Evolutionary conservation across 2,113 vertebrate genomes (phyloP).

Genomic region (Furnarius figulus): DNA sequence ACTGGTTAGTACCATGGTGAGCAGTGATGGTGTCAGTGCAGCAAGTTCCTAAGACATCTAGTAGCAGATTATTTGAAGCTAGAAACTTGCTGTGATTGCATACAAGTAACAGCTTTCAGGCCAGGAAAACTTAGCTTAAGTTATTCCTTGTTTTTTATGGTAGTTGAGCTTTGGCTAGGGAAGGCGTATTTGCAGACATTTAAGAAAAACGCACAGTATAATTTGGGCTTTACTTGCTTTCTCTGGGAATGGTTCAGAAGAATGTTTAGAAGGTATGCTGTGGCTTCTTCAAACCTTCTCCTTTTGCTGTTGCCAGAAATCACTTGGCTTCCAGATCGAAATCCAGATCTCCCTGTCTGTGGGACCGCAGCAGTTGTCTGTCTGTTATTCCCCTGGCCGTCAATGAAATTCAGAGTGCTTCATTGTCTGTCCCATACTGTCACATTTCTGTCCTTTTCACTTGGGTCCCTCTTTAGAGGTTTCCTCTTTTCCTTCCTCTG

Average conservation of each 20-base stretch:
- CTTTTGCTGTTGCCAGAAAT: neutral
- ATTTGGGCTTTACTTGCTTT: neutral
- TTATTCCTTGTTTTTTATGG: neutral
- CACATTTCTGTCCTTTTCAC: neutral
- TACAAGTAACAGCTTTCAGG: neutral
- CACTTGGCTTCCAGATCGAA: neutral
- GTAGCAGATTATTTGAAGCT: neutral
- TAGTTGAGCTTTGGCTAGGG: neutral
- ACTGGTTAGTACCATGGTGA: neutral
- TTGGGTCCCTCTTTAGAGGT: neutral
- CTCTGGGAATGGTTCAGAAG: neutral
- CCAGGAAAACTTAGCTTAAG: neutral
- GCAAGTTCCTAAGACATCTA: neutral
- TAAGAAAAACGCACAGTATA: neutral
- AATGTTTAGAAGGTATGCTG: neutral
- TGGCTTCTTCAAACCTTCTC: neutral
- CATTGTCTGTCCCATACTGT: rapidly evolving
- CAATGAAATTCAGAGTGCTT: neutral
- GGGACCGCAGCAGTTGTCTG: neutral
- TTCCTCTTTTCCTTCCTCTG: neutral
- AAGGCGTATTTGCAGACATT: neutral
- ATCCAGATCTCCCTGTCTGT: neutral
- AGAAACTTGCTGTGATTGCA: neutral
- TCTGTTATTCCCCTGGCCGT: neutral
- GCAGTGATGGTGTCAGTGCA: neutral